Percentiles rank a stretch among this genome's conserved stretches.
Conservation (phyloP, 92 coral and sea anemone species). For the Galaxea fascicularis region DNA sequence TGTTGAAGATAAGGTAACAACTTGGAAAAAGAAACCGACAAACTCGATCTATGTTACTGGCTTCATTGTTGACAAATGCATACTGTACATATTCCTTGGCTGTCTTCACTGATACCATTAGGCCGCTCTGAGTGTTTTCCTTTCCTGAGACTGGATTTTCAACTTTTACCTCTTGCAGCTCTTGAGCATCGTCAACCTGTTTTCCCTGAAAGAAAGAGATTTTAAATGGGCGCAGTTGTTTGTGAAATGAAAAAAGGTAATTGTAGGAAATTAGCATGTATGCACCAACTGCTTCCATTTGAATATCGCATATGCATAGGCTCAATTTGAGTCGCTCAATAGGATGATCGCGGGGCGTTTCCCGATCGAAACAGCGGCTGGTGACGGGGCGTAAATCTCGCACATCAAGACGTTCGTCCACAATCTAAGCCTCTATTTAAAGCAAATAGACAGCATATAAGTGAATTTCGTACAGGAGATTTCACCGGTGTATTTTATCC, state of each 20-base stretch:
- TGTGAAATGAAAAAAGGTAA: neutral
- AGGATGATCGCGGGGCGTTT: no score
- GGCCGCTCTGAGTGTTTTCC: neutral
- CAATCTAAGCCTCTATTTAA: no score
- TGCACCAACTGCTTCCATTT: no score
- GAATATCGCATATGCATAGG: no score
- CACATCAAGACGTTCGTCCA: no score
- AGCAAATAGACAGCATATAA: no score
- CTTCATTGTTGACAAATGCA: slow-evolving; percentile 59
- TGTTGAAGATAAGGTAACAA: slow-evolving; percentile 58
- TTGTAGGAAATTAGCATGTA: no score
- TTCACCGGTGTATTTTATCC: no score
- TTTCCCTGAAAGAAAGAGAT: neutral
- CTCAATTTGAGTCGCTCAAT: no score
- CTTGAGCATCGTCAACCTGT: neutral
- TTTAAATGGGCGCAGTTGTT: neutral
- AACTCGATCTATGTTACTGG: slow-evolving; percentile 61
- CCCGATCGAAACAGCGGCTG: no score
- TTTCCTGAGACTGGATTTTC: neutral
- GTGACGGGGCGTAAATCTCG: no score
- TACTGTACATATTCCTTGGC: slow-evolving; percentile 55
- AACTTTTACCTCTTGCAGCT: slow-evolving; percentile 33
- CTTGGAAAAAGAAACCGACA: slow-evolving; percentile 64
- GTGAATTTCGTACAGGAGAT: no score
- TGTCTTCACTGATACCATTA: neutral